Conservation (phyloP, 1,140 invertebrate species). For the Cecropterus lyciades region DNA sequence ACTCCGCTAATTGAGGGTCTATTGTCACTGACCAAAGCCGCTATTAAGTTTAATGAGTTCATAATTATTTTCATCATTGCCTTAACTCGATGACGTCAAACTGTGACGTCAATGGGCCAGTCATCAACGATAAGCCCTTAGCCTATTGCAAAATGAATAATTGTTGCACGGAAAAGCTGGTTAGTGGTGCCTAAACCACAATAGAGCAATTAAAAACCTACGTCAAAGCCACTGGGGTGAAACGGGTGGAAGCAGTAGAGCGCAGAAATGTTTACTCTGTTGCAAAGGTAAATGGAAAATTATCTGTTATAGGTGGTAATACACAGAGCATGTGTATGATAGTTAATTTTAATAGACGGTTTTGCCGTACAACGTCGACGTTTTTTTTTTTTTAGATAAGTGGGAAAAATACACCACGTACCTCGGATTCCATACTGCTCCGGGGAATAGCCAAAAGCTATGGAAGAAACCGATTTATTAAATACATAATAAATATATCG, state of each 20-base stretch:
- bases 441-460: too few species aligned
- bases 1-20: slow-evolving; percentile 15
- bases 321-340: too few species aligned
- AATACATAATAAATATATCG: too few species aligned
- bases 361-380: too few species aligned
- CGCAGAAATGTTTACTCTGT: slow-evolving; percentile 2
- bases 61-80: slow-evolving; percentile 35
- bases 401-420: too few species aligned
- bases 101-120: slow-evolving; percentile 24
- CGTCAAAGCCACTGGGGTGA: slow-evolving; percentile 29
- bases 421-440: too few species aligned
- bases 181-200: background rate
- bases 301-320: background rate
- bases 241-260: slow-evolving; percentile 17
- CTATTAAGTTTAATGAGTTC: slow-evolving; percentile 27
- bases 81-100: slow-evolving; percentile 26
- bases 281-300: slow-evolving; percentile 23
- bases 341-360: too few species aligned
- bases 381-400: too few species aligned
- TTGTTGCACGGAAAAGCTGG: slow-evolving; percentile 2
- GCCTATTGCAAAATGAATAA: slow-evolving; percentile 21
- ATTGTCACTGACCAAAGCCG: slow-evolving; percentile 22
- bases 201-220: slow-evolving; percentile 14
- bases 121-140: slow-evolving; percentile 28
- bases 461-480: too few species aligned